A percentile compares a stretch with the other conserved stretches of the same genome.
phyloP scores from a whole-genome alignment of 2,888 invertebrate species.

The Shargacucullia verbasci region DNA sequence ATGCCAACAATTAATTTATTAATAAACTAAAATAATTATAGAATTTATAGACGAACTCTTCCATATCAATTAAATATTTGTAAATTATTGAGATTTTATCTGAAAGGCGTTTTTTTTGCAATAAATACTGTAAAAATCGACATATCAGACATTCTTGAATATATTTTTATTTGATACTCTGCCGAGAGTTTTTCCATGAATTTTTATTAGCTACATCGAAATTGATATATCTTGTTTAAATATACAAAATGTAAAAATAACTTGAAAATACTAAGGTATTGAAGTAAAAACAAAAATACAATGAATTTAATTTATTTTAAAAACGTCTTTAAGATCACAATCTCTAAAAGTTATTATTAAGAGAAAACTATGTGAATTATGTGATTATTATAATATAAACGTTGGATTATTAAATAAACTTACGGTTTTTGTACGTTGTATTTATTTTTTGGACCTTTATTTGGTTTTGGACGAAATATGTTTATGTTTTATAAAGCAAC shows the following conservation, averaged over 20 bases:
- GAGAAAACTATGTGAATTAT: slow-evolving; percentile 54
- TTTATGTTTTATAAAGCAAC: no score
- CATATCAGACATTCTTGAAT: background rate
- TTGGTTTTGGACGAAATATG: no score
- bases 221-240: background rate
- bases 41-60: slow-evolving; percentile 72
- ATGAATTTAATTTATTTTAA: no score
- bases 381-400: slow-evolving; percentile 63
- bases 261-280: no score
- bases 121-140: background rate
- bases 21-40: slow-evolving; percentile 48
- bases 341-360: slow-evolving; percentile 43
- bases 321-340: slow-evolving; percentile 39
- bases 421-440: slow-evolving; percentile 59
- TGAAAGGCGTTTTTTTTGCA: slow-evolving; percentile 39
- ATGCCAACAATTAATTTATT: slow-evolving; percentile 74
- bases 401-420: slow-evolving; percentile 67
- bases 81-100: slow-evolving; percentile 42
- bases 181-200: no score
- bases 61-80: slow-evolving; percentile 71
- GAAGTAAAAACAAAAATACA: no score
- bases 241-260: slow-evolving; percentile 1
- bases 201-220: no score
- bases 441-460: slow-evolving; percentile 22
- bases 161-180: background rate